Evolutionary conservation across 2,797 vertebrate genomes (phyloP).

Genomic region (Ataeniobius toweri): DNA sequence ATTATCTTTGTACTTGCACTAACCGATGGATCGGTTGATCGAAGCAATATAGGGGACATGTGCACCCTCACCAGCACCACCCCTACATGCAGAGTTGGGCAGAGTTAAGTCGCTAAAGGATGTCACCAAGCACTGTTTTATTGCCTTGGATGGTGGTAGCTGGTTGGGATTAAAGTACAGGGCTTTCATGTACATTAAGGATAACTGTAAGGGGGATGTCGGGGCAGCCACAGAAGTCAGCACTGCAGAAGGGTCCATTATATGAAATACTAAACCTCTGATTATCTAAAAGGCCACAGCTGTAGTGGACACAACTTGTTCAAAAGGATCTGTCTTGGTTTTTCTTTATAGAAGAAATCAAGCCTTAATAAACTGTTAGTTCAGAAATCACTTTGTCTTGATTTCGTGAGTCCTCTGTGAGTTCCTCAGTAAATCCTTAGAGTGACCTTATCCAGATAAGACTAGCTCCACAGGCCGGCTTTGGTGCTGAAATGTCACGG

Average conservation of each 20-base stretch:
- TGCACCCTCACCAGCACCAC: slow-evolving; percentile 44
- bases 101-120: slow-evolving; percentile 42
- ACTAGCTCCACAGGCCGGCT: slow-evolving; percentile 21
- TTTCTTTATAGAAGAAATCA: slow-evolving; percentile 87
- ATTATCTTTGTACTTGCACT: slow-evolving; percentile 40
- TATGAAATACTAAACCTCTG: slow-evolving; percentile 68
- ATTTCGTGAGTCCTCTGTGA: slow-evolving; percentile 65
- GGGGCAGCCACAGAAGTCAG: slow-evolving; percentile 81
- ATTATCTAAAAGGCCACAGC: slow-evolving; percentile 81
- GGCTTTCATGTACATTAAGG: slow-evolving; percentile 76
- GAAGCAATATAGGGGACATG: slow-evolving; percentile 63
- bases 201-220: slow-evolving; percentile 77
- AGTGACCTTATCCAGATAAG: slow-evolving; percentile 9
- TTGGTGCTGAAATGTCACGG: slow-evolving; percentile 34
- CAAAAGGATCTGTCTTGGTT: slow-evolving; percentile 80
- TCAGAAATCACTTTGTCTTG: slow-evolving; percentile 81
- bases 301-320: slow-evolving; percentile 83
- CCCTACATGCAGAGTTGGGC: slow-evolving; percentile 35
- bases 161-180: slow-evolving; percentile 77
- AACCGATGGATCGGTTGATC: slow-evolving; percentile 54
- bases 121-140: slow-evolving; percentile 30
- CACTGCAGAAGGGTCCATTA: slow-evolving; percentile 73
- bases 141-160: slow-evolving; percentile 70
- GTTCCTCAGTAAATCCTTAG: background rate
- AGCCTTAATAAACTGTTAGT: slow-evolving; percentile 95